A percentile compares a stretch with the other conserved stretches of the same genome.
Conservation (phyloP, 2,797 vertebrate species). For the Xyrichtys novacula region DNA sequence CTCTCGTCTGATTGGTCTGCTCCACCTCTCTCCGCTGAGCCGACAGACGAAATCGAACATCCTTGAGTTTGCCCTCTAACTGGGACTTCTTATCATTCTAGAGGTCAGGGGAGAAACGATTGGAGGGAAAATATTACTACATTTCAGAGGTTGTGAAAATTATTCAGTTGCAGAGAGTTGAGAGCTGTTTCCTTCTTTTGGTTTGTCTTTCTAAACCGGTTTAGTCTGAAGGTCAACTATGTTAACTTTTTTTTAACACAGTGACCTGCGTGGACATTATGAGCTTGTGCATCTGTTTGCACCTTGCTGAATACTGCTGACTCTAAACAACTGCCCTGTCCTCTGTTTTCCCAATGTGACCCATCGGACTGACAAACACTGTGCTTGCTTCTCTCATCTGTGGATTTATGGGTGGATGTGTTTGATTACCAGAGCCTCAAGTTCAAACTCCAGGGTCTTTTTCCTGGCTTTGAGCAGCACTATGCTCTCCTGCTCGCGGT, state of each 20-base stretch:
- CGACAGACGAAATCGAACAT: constrained; percentile 92
- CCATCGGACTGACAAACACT: not conserved
- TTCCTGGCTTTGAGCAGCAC: constrained; percentile 96
- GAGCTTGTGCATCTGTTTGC: not conserved
- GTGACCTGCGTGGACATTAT: not conserved
- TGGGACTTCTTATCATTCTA: constrained; percentile 97
- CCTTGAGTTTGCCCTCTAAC: constrained; percentile 96
- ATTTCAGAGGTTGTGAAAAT: not conserved
- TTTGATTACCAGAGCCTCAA: constrained; percentile 91
- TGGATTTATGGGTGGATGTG: not conserved
- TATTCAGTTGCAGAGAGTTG: not conserved
- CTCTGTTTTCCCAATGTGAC: not conserved
- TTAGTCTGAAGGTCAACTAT: not conserved
- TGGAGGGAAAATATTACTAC: not conserved
- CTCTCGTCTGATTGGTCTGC: constrained; percentile 95
- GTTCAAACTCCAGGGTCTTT: constrained; percentile 97
- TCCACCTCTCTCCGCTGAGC: constrained; percentile 95
- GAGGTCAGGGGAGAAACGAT: not conserved
- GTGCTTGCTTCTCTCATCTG: not conserved
- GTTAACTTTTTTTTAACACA: not conserved
- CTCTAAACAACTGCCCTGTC: not conserved
- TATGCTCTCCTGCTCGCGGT: constrained; percentile 96
- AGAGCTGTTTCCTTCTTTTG: not conserved
- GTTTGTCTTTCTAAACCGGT: not conserved
- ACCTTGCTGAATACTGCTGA: not conserved